These are phyloP conservation scores for Percopsis omiscomaycus DNA, from an alignment of 2,797 vertebrate species.

Conservation along the genomic window DNA sequence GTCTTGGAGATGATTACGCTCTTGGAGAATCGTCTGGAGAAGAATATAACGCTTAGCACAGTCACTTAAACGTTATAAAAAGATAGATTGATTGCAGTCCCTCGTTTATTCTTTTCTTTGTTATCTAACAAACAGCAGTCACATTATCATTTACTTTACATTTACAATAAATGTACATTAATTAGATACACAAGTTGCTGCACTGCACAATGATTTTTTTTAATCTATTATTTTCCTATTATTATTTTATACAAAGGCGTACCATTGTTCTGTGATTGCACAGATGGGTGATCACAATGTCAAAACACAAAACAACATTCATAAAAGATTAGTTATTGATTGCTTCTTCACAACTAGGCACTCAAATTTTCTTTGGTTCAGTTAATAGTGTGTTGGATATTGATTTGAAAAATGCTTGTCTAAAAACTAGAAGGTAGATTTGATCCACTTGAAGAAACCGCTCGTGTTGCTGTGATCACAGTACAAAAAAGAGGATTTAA, in stretches of 20 bases:
- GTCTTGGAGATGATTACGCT: conserved; percentile 16
- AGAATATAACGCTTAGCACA: background rate
- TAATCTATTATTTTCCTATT: too few species aligned
- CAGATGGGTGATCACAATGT: background rate
- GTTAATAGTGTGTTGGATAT: background rate
- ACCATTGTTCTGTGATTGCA: background rate
- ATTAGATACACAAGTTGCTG: too few species aligned
- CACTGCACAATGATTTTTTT: background rate
- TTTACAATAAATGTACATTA: too few species aligned
- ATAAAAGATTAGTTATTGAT: background rate
- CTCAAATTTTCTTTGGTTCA: background rate
- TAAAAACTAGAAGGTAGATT: background rate
- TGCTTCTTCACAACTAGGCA: background rate
- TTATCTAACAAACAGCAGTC: background rate
- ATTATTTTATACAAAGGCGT: background rate
- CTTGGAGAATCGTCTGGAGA: background rate
- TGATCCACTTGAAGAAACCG: background rate
- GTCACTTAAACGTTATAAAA: background rate
- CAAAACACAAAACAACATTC: background rate
- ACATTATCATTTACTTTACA: too few species aligned
- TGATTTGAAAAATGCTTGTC: background rate
- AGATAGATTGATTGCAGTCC: background rate
- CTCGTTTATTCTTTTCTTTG: background rate
- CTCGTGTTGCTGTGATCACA: background rate
- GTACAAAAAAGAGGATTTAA: background rate